phyloP scores from a whole-genome alignment of 2,888 invertebrate genomes.

The Chloroclysta siterata region DNA sequence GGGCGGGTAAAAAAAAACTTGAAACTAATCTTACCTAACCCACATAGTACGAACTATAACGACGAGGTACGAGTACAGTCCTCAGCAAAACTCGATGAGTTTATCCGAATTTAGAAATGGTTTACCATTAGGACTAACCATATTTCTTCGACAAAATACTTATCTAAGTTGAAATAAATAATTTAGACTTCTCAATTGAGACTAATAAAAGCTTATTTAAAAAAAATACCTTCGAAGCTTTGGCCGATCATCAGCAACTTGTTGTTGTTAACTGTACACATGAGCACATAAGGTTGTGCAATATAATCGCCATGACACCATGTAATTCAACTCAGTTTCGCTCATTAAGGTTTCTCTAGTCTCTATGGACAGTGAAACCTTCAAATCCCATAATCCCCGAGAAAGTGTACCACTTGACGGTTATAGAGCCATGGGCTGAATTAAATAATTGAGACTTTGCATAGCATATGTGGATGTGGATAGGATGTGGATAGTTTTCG shows the following conservation, averaged over 20 bases:
- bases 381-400: slow-evolving; percentile 37
- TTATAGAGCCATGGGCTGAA: slow-evolving; percentile 31
- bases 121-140: too few species aligned
- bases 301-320: slow-evolving; percentile 20
- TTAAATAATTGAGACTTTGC: slow-evolving; percentile 1
- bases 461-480: neutral
- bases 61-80: too few species aligned
- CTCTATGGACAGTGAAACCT: slow-evolving; percentile 15
- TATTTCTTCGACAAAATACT: too few species aligned
- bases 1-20: neutral
- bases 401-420: slow-evolving; percentile 44
- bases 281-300: slow-evolving; percentile 13
- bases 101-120: too few species aligned
- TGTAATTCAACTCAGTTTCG: slow-evolving; percentile 29
- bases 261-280: slow-evolving; percentile 1
- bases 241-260: too few species aligned
- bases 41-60: neutral
- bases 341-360: slow-evolving; percentile 27
- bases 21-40: neutral
- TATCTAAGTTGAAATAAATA: too few species aligned
- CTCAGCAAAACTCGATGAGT: too few species aligned
- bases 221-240: too few species aligned
- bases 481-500: too few species aligned
- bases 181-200: too few species aligned
- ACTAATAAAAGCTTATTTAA: too few species aligned